Evolutionary conservation across 2,888 invertebrate species (phyloP).

Genomic region (Lasioglossum marginatum): DNA sequence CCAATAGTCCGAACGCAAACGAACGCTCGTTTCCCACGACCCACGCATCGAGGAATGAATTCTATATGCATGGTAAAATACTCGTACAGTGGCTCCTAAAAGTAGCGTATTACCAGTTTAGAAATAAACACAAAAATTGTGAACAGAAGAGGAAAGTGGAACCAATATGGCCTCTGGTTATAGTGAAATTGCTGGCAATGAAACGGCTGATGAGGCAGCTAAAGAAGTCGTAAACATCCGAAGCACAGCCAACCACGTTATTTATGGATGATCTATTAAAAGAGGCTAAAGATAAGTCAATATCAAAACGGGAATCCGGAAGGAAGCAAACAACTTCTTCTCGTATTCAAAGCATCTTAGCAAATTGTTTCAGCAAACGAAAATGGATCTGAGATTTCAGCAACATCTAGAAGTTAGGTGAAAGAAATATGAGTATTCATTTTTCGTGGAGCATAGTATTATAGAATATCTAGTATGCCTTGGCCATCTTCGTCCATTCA

Average conservation of each 20-base stretch:
- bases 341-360: not conserved
- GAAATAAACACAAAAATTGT: not conserved
- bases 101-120: not conserved
- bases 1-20: conserved; percentile 44
- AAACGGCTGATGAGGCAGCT: conserved; percentile 1
- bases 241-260: not conserved
- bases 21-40: conserved; percentile 61
- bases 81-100: not conserved
- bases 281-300: not conserved
- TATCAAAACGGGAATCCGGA: not conserved
- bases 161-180: not conserved
- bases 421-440: not conserved
- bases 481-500: not conserved
- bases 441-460: not conserved
- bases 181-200: not conserved
- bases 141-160: not conserved
- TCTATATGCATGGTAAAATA: not conserved
- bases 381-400: not conserved
- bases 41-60: conserved; percentile 12
- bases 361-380: not conserved
- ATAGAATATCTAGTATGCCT: not conserved
- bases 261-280: not conserved
- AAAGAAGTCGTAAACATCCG: not conserved
- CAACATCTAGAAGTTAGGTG: not conserved
- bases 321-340: not conserved